Percentiles rank a stretch among this genome's conserved stretches.
Conservation (phyloP, 37 sponge, comb jelly and placozoan species). For the Cladorhizidae sp. region DNA sequence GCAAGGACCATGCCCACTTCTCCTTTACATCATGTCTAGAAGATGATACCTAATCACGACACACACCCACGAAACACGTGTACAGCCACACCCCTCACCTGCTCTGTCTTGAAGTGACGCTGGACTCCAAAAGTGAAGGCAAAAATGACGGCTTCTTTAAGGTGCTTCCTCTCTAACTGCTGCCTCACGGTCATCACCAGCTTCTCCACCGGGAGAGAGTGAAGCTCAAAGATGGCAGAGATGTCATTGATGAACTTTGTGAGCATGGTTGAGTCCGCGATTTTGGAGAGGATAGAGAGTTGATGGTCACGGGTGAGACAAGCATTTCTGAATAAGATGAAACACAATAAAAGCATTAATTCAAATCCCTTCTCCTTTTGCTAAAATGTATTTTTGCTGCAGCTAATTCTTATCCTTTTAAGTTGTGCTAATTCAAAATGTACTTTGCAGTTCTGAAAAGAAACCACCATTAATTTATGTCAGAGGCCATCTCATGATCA, state of each 20-base stretch:
- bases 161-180: not conserved
- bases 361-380: too few relatives aligned
- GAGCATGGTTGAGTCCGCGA: conserved; percentile 3
- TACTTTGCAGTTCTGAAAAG: too few relatives aligned
- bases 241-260: conserved; percentile 28
- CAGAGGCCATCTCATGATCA: too few relatives aligned
- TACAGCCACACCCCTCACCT: conserved; percentile 1
- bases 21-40: too few relatives aligned
- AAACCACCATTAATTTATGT: too few relatives aligned
- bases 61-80: too few relatives aligned
- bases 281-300: not conserved
- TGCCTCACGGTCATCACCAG: not conserved
- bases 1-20: too few relatives aligned
- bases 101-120: conserved; percentile 5
- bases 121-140: conserved; percentile 12
- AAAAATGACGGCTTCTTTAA: conserved; percentile 29
- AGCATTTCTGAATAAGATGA: conserved; percentile 11
- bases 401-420: too few relatives aligned
- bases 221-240: conserved; percentile 36
- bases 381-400: too few relatives aligned
- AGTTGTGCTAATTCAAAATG: too few relatives aligned
- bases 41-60: too few relatives aligned
- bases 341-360: not conserved
- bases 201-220: not conserved
- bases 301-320: conserved; percentile 18